phyloP scores from a whole-genome alignment of 2,797 vertebrate species.

The Coccyzus lansbergi region DNA sequence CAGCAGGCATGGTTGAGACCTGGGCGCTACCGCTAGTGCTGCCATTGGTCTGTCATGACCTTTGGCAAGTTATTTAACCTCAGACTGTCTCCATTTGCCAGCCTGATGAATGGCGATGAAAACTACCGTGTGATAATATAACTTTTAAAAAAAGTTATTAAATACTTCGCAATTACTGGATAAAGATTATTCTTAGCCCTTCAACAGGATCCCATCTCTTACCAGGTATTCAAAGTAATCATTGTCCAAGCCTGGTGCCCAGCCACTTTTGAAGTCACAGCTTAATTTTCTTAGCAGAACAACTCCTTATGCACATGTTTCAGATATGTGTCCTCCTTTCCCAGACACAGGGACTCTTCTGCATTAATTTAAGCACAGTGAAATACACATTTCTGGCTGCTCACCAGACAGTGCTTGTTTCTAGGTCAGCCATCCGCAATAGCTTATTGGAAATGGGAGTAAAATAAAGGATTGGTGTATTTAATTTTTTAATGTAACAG shows the following conservation, averaged over 20 bases:
- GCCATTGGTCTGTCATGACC: slow-evolving; percentile 2
- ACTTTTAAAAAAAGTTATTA: neutral
- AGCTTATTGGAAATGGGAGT: slow-evolving; percentile 8
- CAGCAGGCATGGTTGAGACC: neutral
- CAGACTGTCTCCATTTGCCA: neutral
- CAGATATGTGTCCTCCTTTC: neutral
- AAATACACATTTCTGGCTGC: neutral
- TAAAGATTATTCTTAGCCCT: slow-evolving; percentile 22
- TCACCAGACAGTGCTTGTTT: neutral
- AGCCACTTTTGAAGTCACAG: slow-evolving; percentile 8
- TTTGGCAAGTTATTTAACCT: neutral
- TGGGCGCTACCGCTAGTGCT: neutral
- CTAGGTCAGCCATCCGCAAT: neutral
- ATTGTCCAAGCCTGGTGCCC: slow-evolving; percentile 6
- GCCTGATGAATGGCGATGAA: slow-evolving; percentile 37
- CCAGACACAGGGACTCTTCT: neutral
- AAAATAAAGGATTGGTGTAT: neutral
- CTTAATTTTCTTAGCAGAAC: neutral
- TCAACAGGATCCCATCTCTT: slow-evolving; percentile 8
- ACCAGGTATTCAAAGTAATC: slow-evolving; percentile 9
- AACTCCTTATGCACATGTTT: neutral
- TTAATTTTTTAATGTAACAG: neutral
- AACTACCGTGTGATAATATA: neutral
- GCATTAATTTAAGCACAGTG: neutral
- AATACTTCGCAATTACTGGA: slow-evolving; percentile 36